Conservation (phyloP, 2,888 invertebrate genomes). For the Nomada goodeniana region DNA sequence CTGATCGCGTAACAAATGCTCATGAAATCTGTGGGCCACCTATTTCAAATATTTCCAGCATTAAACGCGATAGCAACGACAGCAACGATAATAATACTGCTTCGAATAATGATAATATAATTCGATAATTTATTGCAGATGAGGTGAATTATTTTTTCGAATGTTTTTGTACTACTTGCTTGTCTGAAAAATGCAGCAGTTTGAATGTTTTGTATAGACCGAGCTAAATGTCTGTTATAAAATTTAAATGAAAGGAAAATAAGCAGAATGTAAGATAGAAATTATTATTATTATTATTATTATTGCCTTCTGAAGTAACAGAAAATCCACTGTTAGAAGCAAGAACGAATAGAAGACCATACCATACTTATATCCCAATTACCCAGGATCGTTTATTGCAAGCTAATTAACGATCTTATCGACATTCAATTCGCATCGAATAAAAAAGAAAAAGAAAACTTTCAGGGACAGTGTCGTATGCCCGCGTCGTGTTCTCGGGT, state of each 20-base stretch:
- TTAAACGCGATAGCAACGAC: too few relatives aligned
- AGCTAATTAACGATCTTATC: neutral
- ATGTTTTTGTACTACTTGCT: too few relatives aligned
- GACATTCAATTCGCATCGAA: neutral
- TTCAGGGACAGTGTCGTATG: neutral
- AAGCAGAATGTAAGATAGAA: too few relatives aligned
- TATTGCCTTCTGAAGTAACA: too few relatives aligned
- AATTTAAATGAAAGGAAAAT: too few relatives aligned
- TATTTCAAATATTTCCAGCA: too few relatives aligned
- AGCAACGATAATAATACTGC: neutral
- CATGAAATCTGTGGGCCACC: neutral
- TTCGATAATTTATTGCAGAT: neutral
- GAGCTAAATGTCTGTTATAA: too few relatives aligned
- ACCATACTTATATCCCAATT: neutral
- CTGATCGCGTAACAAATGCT: conserved; percentile 28
- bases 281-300: too few relatives aligned
- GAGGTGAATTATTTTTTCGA: neutral
- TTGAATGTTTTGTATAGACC: too few relatives aligned
- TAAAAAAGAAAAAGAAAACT: neutral
- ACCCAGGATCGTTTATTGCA: neutral
- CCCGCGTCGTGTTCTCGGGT: neutral
- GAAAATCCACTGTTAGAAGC: too few relatives aligned
- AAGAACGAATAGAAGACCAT: neutral
- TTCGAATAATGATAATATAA: neutral
- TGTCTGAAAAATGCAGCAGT: too few relatives aligned